Base-by-base conservation (phyloP, 2,888 invertebrate genomes). In the Plusia festucae region DNA sequence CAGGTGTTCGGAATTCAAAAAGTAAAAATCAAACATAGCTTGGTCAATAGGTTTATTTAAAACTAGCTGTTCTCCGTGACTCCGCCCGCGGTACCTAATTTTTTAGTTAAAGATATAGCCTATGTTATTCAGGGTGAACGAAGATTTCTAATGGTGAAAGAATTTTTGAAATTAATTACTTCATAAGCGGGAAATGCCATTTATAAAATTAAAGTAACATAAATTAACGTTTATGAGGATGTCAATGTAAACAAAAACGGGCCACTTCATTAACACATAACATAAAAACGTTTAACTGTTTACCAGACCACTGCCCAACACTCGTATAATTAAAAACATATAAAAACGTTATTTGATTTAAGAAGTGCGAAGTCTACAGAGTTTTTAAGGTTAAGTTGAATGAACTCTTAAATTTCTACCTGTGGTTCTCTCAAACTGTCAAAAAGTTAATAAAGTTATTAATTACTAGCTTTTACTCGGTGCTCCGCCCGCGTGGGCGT, bases 201-300 rank as follows among this genome's bases (percentile, higher is more conserved):
- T 40, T 40, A 34, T 32, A 34, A 34, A 15, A 15, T 34, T 1
- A 40, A 40, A 40, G 63, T 73, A 73, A 76, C 75, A 72, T 70
- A 56, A 69, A 81, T 81, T 56, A 78, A 65, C 63, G 70, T 56
- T 78, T 76, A 79, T 69, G 70, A 81, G 53, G 15, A 51, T 53
- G 58, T 66, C 46, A 78, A 65, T 79, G 78, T 77, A 78, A 80
- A 76, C 71, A 71, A 64, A 59, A 58, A 73, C 67, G 68, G 82
- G 83, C 59, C 76, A 82, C 73, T 86, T 73, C 82, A 80, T 85
- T 83, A 82, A 85, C 85, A 85, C 76, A 81, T 85, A 81, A 82
- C n/a, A 82, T 80, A 81, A 75, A 73, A 86, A 82, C 76, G 59
- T 76, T 67, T 68, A 64, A 70, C 76, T 70, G 73, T 83, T 84